Base-by-base conservation (phyloP, 2,797 vertebrate genomes). In the Lutjanus argentimaculatus region DNA sequence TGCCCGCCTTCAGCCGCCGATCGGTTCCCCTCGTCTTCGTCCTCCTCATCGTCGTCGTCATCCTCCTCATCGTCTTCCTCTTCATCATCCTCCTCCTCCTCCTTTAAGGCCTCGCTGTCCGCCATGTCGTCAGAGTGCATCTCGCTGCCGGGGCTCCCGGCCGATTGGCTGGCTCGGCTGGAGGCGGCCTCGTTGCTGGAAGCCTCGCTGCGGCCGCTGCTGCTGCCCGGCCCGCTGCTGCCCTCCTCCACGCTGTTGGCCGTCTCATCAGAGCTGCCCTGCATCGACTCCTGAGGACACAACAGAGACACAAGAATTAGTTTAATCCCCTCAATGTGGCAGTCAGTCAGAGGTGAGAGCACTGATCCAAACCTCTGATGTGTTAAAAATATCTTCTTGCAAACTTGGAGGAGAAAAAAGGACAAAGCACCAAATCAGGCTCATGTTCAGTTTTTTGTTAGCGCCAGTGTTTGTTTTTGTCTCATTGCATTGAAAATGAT, bases 221-320 rank as follows among this genome's bases (percentile, higher is more conserved):
- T 99, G 91, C 98, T 99, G 36, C 97, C 98, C 14, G 98, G 97
- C 9, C 97, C 97, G 4, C 98, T 99, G 93, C 98, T 99, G 91
- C 97, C 97, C 75, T 99, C 98, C 92, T 99, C 98, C n/a, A 97
- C 98, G 13, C 98, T 99, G 93, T 99, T 99, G 17, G 97, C 98
- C 19, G 98, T 99, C 93, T 99, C 98, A 10, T 99, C 98, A 0
- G 98, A 99, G 93, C 98, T 99, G 89, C 98, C 98, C 92, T 99
- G 98, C 97, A 99, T 97, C 43, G 98, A 99, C 92, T 99, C 98
- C 98, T 99, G 79, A 48, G 2, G 8, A 64, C 15, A 25, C 36
- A 3, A 17, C 49, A 58, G 9, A 45, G 59, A 59, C 13, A 49
- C 19, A 12, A 10, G 3, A n/a, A 21, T 4, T 1, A 10, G 14